These are phyloP conservation scores for Procavia capensis DNA, from an alignment of 2,113 vertebrate genomes.

Conservation along the genomic window DNA sequence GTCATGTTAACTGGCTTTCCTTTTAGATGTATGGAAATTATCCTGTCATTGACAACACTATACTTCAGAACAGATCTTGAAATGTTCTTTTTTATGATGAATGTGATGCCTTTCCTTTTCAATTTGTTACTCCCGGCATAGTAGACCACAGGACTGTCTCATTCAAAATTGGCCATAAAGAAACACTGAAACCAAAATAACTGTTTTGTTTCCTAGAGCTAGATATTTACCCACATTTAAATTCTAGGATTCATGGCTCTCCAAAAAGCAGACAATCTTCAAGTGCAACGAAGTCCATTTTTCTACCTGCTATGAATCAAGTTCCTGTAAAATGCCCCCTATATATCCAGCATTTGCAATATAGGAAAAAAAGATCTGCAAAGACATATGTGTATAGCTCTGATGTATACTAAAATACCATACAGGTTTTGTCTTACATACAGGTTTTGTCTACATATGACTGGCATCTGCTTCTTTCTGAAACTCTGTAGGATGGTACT, in stretches of 20 bases:
- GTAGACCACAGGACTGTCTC: too few relatives aligned
- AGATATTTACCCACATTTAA: background rate
- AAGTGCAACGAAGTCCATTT: background rate
- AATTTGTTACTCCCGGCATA: too few relatives aligned
- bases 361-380: background rate
- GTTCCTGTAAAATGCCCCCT: background rate
- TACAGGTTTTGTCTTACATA: background rate
- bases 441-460: too few relatives aligned
- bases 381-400: background rate
- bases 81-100: too few relatives aligned
- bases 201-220: background rate
- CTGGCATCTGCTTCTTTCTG: too few relatives aligned
- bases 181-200: background rate
- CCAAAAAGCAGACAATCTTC: background rate
- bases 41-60: too few relatives aligned
- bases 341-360: background rate
- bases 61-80: too few relatives aligned
- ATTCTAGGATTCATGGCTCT: rapidly evolving
- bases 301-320: background rate
- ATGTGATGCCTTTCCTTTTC: too few relatives aligned
- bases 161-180: background rate
- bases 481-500: too few relatives aligned
- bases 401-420: background rate
- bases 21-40: too few relatives aligned
- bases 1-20: too few relatives aligned